A percentile compares a stretch with the other conserved stretches of the same genome.
Evolutionary conservation across 2,888 invertebrate species (phyloP).

Genomic region (Leptinotarsa tumamoca): DNA sequence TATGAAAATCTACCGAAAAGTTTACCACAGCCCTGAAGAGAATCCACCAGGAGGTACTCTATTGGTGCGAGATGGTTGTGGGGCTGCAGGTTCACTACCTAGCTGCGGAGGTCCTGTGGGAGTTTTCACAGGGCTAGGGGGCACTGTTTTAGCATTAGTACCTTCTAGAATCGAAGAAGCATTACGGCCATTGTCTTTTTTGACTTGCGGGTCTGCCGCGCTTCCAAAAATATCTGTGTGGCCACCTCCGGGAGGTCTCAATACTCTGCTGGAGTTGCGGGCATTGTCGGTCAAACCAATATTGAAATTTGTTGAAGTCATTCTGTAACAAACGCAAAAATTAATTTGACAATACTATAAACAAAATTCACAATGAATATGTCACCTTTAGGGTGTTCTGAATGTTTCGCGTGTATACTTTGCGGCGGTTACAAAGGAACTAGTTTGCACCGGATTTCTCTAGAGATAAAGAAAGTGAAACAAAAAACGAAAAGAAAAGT

Average conservation of each 20-base stretch:
- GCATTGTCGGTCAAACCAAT: slow-evolving; percentile 52
- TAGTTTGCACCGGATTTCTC: slow-evolving; percentile 8
- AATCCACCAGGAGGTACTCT: slow-evolving; percentile 58
- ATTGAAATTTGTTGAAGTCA: slow-evolving; percentile 62
- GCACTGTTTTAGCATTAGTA: slow-evolving; percentile 43
- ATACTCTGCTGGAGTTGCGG: slow-evolving; percentile 65
- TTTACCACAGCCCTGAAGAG: slow-evolving; percentile 59
- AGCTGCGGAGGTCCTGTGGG: slow-evolving; percentile 23
- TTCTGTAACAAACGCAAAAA: slow-evolving; percentile 45
- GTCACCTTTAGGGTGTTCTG: background rate
- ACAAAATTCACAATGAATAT: background rate
- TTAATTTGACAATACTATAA: slow-evolving; percentile 1
- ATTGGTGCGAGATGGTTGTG: slow-evolving; percentile 44
- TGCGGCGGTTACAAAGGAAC: background rate
- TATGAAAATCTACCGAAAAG: slow-evolving; percentile 31
- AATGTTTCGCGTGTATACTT: background rate
- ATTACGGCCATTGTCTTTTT: slow-evolving; percentile 54
- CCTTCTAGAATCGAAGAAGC: slow-evolving; percentile 59
- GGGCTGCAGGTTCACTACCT: slow-evolving; percentile 34
- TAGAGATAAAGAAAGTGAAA: slow-evolving; percentile 9
- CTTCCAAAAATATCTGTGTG: slow-evolving; percentile 65
- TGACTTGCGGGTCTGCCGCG: slow-evolving; percentile 46
- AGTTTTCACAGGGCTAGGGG: slow-evolving; percentile 44
- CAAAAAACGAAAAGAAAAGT: slow-evolving; percentile 6
- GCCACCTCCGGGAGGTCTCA: slow-evolving; percentile 68